Conservation (phyloP, 2,888 invertebrate species). For the Clostera curtula region DNA sequence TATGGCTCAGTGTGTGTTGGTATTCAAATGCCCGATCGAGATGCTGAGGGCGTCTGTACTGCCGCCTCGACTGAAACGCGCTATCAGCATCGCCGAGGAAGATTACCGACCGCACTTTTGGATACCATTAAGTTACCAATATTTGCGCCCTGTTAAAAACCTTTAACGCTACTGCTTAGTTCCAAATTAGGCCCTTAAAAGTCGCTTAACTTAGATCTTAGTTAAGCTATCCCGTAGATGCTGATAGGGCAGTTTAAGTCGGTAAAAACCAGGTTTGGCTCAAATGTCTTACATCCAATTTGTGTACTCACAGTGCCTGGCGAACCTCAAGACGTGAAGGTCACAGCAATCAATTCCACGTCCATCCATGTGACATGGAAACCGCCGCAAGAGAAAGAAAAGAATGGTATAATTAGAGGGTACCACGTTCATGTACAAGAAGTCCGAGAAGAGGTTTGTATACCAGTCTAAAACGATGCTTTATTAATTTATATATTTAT, state of each 20-base stretch:
- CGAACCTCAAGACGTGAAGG: conserved; percentile 94
- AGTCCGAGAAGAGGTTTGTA: conserved; percentile 84
- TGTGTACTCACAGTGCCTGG: conserved; percentile 90
- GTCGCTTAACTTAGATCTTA: conserved; percentile 57
- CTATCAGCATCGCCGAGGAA: conserved; percentile 69
- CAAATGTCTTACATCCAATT: conserved; percentile 31
- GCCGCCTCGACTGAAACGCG: conserved; percentile 59
- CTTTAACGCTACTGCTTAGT: conserved; percentile 44
- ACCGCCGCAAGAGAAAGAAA: conserved; percentile 91
- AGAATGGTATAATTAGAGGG: conserved; percentile 96
- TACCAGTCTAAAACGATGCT: neutral
- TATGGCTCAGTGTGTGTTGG: conserved; percentile 78
- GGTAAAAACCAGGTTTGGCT: conserved; percentile 30
- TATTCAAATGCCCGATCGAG: conserved; percentile 81
- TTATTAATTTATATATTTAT: conserved; percentile 3
- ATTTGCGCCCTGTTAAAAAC: conserved; percentile 35
- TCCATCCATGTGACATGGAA: conserved; percentile 96
- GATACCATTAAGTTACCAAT: conserved; percentile 23
- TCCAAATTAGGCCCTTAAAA: conserved; percentile 47
- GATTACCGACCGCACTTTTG: conserved; percentile 59
- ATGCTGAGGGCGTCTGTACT: conserved; percentile 63
- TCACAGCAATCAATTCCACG: conserved; percentile 94
- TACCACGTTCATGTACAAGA: conserved; percentile 98
- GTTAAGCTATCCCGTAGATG: conserved; percentile 69
- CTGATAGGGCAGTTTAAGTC: conserved; percentile 74